Percentiles rank a stretch among this genome's conserved stretches.
These are phyloP conservation scores for Sceloporus tristichus DNA, from an alignment of 2,113 vertebrate species.

Conservation along the genomic window DNA sequence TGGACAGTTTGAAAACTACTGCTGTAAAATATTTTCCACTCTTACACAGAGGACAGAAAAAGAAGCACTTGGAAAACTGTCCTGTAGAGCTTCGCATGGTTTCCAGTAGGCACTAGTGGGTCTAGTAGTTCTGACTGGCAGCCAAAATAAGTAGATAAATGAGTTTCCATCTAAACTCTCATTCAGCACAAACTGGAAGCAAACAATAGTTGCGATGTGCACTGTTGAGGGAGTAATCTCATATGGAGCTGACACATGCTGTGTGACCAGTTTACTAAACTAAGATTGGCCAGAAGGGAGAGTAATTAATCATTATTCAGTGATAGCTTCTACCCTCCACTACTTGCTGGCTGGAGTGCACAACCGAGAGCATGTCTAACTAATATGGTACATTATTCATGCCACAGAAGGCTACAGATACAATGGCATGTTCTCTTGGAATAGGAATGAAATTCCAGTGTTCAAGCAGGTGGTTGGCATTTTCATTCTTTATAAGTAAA, in stretches of 20 bases:
- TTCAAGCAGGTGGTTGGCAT: slow-evolving; percentile 33
- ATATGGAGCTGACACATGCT: slow-evolving; percentile 62
- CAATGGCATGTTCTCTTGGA: slow-evolving; percentile 44
- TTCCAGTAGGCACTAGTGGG: slow-evolving; percentile 47
- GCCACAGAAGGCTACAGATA: slow-evolving; percentile 49
- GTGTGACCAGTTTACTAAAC: slow-evolving; percentile 74
- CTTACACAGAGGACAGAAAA: background rate
- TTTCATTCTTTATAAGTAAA: slow-evolving; percentile 45
- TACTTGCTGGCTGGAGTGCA: slow-evolving; percentile 59
- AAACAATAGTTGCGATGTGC: slow-evolving; percentile 67
- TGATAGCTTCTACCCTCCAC: slow-evolving; percentile 56
- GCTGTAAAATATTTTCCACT: background rate
- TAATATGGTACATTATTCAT: slow-evolving; percentile 68
- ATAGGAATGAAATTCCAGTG: slow-evolving; percentile 54
- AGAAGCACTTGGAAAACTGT: background rate
- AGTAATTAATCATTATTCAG: slow-evolving; percentile 74
- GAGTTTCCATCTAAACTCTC: slow-evolving; percentile 62
- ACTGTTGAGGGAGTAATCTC: slow-evolving; percentile 74
- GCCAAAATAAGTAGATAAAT: slow-evolving; percentile 61
- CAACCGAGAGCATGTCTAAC: slow-evolving; percentile 62
- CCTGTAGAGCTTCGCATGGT: slow-evolving; percentile 10
- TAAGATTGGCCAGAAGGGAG: slow-evolving; percentile 59
- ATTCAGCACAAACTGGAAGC: slow-evolving; percentile 64
- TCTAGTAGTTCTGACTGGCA: slow-evolving; percentile 55
- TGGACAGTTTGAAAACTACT: background rate